Conservation (phyloP, 2,888 invertebrate genomes). For the Drosophila gaucha region DNA sequence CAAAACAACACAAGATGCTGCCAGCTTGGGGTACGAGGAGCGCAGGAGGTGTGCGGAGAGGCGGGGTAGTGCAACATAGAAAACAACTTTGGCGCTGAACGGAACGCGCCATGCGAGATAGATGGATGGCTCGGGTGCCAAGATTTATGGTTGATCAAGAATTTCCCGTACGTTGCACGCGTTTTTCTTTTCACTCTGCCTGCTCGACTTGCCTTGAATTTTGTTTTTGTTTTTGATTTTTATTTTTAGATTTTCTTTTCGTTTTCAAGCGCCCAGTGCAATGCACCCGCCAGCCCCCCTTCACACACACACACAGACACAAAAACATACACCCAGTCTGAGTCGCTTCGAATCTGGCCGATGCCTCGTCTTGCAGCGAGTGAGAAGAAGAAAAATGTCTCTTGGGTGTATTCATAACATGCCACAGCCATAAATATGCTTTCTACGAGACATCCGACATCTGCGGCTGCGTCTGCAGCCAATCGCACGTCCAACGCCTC, state of each 20-base stretch:
- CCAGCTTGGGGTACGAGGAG: neutral
- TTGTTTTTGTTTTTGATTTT: conserved; percentile 23
- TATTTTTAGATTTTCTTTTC: conserved; percentile 75
- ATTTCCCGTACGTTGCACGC: conserved; percentile 75
- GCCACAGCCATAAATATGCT: conserved; percentile 78
- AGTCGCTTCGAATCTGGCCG: conserved; percentile 10
- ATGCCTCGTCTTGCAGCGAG: conserved; percentile 40
- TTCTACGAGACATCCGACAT: conserved; percentile 71
- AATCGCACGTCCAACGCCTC: conserved; percentile 57
- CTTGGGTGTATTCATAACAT: conserved; percentile 80
- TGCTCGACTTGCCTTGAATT: conserved; percentile 32
- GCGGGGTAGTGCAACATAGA: conserved; percentile 43
- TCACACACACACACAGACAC: neutral
- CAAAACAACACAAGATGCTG: conserved; percentile 44
- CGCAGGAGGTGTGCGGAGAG: neutral
- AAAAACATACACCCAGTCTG: neutral
- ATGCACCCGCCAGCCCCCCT: conserved; percentile 27
- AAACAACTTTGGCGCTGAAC: conserved; percentile 76
- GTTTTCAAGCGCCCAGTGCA: conserved; percentile 60
- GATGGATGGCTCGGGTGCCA: conserved; percentile 79
- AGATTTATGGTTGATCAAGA: conserved; percentile 83
- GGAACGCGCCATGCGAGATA: conserved; percentile 80
- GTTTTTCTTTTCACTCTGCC: conserved; percentile 44
- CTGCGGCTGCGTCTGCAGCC: conserved; percentile 50
- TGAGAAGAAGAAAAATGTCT: conserved; percentile 80